These are phyloP conservation scores for Idaea aversata DNA, from an alignment of 2,888 invertebrate genomes.

Conservation along the genomic window DNA sequence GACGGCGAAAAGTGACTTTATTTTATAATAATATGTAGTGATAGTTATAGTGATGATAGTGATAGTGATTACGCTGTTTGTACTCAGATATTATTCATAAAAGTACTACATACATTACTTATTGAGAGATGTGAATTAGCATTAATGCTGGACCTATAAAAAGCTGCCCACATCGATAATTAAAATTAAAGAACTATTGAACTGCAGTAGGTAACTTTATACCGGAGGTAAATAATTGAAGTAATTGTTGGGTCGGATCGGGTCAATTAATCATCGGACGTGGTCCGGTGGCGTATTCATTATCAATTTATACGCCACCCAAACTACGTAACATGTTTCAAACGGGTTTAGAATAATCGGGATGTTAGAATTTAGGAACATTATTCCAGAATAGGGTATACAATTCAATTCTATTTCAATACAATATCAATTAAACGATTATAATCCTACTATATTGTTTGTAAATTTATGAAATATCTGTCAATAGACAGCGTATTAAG, in stretches of 20 bases:
- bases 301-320: conserved; percentile 61
- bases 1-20: too few species aligned
- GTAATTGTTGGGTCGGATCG: conserved; percentile 73
- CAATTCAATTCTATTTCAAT: neutral
- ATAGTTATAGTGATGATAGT: too few species aligned
- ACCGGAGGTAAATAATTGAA: conserved; percentile 77
- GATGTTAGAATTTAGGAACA: neutral
- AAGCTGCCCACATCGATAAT: conserved; percentile 31
- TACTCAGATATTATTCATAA: too few species aligned
- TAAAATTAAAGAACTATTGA: conserved; percentile 47
- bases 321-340: conserved; percentile 48
- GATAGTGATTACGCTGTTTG: too few species aligned
- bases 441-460: neutral
- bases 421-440: neutral
- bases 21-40: too few species aligned
- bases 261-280: conserved; percentile 77
- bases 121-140: neutral
- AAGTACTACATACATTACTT: too few species aligned
- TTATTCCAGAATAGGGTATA: neutral
- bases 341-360: conserved; percentile 13
- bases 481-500: too few species aligned
- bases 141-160: conserved; percentile 4
- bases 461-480: neutral
- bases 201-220: conserved; percentile 41
- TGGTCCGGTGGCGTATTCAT: conserved; percentile 51